A percentile compares a stretch with the other conserved stretches of the same genome.
phyloP scores from a whole-genome alignment of 2,888 invertebrate species.

The Exocentrus adspersus region DNA sequence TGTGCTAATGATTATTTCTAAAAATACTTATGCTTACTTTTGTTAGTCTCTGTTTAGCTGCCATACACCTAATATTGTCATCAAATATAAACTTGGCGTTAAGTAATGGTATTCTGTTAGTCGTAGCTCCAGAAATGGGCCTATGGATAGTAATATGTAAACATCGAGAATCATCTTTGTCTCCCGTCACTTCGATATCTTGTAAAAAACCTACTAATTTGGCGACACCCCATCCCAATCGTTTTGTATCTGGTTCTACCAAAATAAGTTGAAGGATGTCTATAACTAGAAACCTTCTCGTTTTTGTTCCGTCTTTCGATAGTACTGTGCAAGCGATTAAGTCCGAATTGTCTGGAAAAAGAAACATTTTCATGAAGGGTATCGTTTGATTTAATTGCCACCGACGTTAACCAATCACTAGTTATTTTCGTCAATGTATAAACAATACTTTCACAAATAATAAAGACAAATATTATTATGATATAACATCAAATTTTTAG shows the following conservation, averaged over 20 bases:
- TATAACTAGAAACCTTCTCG: slow-evolving; percentile 94
- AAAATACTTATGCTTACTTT: slow-evolving; percentile 71
- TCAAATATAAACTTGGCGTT: slow-evolving; percentile 96
- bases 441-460: slow-evolving; percentile 1
- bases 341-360: slow-evolving; percentile 91
- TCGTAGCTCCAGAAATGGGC: slow-evolving; percentile 71
- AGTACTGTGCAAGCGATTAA: slow-evolving; percentile 95
- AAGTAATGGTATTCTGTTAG: slow-evolving; percentile 81
- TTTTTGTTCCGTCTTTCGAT: slow-evolving; percentile 88
- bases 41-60: slow-evolving; percentile 89
- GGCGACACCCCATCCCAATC: slow-evolving; percentile 95
- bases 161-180: slow-evolving; percentile 96
- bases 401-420: slow-evolving; percentile 48
- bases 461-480: not conserved
- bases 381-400: slow-evolving; percentile 38
- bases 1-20: no score
- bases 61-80: slow-evolving; percentile 99
- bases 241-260: slow-evolving; percentile 95
- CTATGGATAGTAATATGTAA: slow-evolving; percentile 94
- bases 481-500: no score
- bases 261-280: slow-evolving; percentile 95
- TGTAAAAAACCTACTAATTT: slow-evolving; percentile 95
- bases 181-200: slow-evolving; percentile 95
- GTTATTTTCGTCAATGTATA: slow-evolving; percentile 21
- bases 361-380: slow-evolving; percentile 48